Conservation (phyloP, 1,140 invertebrate genomes). For the Ceratina australensis region DNA sequence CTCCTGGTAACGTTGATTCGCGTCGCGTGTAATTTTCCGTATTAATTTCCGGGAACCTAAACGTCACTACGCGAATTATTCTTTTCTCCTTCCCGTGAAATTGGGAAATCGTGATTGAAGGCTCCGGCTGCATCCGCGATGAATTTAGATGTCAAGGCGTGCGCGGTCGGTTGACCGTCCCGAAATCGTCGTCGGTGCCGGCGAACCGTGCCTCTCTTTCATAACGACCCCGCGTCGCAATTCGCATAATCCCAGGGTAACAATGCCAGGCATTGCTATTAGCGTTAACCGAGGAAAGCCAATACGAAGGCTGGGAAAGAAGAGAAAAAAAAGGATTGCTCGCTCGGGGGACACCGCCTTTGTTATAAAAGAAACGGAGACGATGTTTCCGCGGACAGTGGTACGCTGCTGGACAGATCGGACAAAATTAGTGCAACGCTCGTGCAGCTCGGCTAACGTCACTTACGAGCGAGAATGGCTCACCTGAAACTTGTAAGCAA, state of each 20-base stretch:
- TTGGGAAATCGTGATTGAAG: conserved; percentile 11
- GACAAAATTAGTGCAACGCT: conserved; percentile 53
- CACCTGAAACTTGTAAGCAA: conserved; percentile 67
- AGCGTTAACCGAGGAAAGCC: conserved; percentile 56
- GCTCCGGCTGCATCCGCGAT: conserved; percentile 18
- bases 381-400: conserved; percentile 44
- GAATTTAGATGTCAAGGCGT: conserved; percentile 70
- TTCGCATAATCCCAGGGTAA: conserved; percentile 65
- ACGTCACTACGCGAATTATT: background rate
- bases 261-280: conserved; percentile 60
- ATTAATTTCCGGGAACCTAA: background rate
- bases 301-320: conserved; percentile 52
- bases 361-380: conserved; percentile 64
- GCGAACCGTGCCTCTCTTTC: conserved; percentile 47
- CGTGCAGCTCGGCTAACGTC: background rate
- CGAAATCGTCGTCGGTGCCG: conserved; percentile 30
- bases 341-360: conserved; percentile 49
- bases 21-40: too few species aligned
- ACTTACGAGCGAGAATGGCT: conserved; percentile 63
- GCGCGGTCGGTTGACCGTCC: conserved; percentile 8
- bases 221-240: conserved; percentile 52
- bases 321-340: conserved; percentile 46
- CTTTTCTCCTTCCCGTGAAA: too few species aligned
- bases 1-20: too few species aligned
- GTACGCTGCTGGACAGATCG: conserved; percentile 35